Evolutionary conservation across 2,888 invertebrate species (phyloP).

Genomic region (Nematopogon swammerdamellus): DNA sequence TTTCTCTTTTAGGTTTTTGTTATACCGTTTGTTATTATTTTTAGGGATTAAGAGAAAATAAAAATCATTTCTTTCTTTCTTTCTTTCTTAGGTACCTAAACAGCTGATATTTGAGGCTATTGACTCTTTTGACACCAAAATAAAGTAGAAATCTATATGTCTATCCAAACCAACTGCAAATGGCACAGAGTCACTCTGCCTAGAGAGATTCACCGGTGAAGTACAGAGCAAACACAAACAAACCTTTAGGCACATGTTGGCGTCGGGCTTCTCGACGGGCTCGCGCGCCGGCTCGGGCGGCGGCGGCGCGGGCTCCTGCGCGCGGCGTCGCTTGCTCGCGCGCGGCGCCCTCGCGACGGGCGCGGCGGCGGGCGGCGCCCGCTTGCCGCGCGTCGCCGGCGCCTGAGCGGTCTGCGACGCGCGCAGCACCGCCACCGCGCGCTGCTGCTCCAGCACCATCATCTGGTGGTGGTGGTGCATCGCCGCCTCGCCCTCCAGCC

Average conservation of each 20-base stretch:
- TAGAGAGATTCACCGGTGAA: neutral
- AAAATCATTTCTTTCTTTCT: too few species aligned
- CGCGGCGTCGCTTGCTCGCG: slow-evolving; percentile 18
- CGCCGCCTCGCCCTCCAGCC: slow-evolving; percentile 45
- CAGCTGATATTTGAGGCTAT: too few species aligned
- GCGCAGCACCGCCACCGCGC: slow-evolving; percentile 44
- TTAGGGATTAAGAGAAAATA: too few species aligned
- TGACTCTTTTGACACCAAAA: too few species aligned
- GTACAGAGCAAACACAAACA: neutral
- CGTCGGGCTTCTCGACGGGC: slow-evolving; percentile 76
- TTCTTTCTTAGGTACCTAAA: too few species aligned
- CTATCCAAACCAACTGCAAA: too few species aligned
- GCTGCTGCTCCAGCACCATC: slow-evolving; percentile 55
- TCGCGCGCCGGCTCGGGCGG: slow-evolving; percentile 60
- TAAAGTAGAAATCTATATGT: too few species aligned
- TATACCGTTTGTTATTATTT: too few species aligned
- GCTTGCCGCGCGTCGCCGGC: slow-evolving; percentile 23
- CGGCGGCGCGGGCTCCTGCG: slow-evolving; percentile 38
- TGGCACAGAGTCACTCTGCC: too few species aligned
- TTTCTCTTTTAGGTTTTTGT: too few species aligned
- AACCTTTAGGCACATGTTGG: slow-evolving; percentile 79
- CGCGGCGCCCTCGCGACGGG: slow-evolving; percentile 17
- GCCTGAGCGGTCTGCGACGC: slow-evolving; percentile 15
- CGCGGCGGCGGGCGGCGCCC: slow-evolving; percentile 37
- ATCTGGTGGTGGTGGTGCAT: slow-evolving; percentile 58